Percentiles rank a stretch among this genome's conserved stretches.
Conservation (phyloP, 1,140 invertebrate species). For the honey bee (Apis mellifera) region DNA sequence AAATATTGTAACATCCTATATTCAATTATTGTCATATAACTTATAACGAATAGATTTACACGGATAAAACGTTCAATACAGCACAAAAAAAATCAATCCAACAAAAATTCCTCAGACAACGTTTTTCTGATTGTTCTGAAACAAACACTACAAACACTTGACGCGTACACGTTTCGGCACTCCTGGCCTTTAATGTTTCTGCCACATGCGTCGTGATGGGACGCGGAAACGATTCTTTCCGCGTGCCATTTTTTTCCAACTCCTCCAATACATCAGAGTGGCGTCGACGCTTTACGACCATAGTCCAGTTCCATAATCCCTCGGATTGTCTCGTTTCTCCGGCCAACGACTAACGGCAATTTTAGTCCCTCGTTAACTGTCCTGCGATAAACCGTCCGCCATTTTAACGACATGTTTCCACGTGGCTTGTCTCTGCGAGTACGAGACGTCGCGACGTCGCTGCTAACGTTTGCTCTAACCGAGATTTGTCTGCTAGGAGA, state of each 20-base stretch:
- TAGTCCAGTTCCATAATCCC: constrained; percentile 8
- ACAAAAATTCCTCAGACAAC: constrained; percentile 1
- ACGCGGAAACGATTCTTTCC: constrained; percentile 5
- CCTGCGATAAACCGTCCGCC: constrained; percentile 27
- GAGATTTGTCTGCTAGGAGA: too few species aligned
- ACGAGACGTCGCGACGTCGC: neutral
- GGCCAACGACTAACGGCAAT: constrained; percentile 37
- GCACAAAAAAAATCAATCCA: neutral
- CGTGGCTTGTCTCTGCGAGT: neutral
- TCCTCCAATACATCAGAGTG: too few species aligned
- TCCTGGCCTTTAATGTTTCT: neutral
- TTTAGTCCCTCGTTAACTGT: constrained; percentile 35
- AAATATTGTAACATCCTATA: too few species aligned
- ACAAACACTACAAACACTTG: constrained; percentile 1
- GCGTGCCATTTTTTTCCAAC: neutral
- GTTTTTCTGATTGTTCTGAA: constrained; percentile 6
- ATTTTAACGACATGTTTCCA: constrained; percentile 36
- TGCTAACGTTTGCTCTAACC: too few species aligned
- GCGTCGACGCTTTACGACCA: constrained; percentile 9
- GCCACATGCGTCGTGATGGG: neutral
- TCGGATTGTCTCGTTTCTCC: constrained; percentile 6
- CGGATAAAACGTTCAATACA: too few species aligned
- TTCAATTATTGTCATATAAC: too few species aligned
- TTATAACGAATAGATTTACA: too few species aligned
- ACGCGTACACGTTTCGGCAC: constrained; percentile 8